phyloP scores from a whole-genome alignment of 2,888 invertebrate genomes.

The Mylabris sibirica region DNA sequence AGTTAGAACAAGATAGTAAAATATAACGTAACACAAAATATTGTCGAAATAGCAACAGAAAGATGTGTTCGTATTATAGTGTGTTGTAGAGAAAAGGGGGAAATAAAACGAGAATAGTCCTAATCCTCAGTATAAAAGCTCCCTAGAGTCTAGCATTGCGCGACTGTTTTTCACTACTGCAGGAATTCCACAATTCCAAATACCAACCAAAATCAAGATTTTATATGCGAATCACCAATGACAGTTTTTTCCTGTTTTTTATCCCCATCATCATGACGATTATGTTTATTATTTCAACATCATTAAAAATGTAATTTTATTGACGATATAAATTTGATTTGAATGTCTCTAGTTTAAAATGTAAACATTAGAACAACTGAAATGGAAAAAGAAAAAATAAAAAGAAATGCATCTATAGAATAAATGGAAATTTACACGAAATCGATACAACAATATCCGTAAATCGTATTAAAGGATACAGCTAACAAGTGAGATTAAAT shows the following conservation, averaged over 20 bases:
- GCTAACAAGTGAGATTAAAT: constrained; percentile 12
- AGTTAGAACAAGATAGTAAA: constrained; percentile 20
- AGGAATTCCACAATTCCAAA: constrained; percentile 39
- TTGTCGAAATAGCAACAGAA: constrained; percentile 24
- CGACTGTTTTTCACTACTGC: constrained; percentile 42
- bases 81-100: constrained; percentile 31
- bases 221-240: constrained; percentile 50
- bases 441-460: constrained; percentile 31
- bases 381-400: constrained; percentile 12
- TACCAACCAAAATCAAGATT: constrained; percentile 40
- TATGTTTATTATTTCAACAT: constrained; percentile 51
- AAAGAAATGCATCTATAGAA: not conserved
- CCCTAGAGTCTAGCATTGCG: constrained; percentile 39
- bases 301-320: constrained; percentile 52
- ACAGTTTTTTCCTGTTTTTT: constrained; percentile 42
- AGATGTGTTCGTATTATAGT: constrained; percentile 24
- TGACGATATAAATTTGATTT: constrained; percentile 29
- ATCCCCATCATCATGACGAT: constrained; percentile 42
- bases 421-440: constrained; percentile 28
- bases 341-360: not conserved
- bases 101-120: constrained; percentile 39
- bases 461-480: constrained; percentile 26
- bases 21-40: constrained; percentile 30
- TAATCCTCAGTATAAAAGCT: constrained; percentile 45
- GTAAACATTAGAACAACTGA: not conserved